phyloP scores from a whole-genome alignment of 2,797 vertebrate genomes.

The Eleutherodactylus coqui region DNA sequence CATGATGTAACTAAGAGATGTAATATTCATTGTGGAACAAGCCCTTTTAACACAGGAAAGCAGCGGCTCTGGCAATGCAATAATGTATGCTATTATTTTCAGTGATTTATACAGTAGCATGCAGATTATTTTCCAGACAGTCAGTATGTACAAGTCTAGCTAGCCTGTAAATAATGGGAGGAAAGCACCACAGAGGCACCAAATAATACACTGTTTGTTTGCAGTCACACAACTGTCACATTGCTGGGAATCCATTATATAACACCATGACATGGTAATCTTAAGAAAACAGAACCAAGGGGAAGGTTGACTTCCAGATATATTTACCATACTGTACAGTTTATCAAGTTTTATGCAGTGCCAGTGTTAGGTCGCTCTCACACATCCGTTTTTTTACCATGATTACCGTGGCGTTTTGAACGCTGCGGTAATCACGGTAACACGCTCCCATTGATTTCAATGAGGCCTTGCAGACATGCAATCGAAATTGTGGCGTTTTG shows the following conservation, averaged over 20 bases:
- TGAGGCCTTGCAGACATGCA: no score
- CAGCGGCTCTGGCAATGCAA: neutral
- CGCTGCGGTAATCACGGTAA: no score
- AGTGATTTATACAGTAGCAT: neutral
- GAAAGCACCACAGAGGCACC: neutral
- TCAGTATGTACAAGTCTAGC: neutral
- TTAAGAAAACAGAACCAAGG: neutral
- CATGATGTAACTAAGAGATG: no score
- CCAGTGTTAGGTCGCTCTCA: no score
- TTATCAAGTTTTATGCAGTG: neutral
- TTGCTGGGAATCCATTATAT: conserved; percentile 17
- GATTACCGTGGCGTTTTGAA: no score
- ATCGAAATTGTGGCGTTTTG: no score
- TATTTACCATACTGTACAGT: neutral
- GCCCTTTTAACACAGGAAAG: no score
- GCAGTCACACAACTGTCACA: conserved; percentile 17
- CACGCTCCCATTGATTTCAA: no score
- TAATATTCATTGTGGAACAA: neutral
- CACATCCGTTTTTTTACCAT: no score
- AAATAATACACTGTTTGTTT: conserved; percentile 7
- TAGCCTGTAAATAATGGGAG: neutral
- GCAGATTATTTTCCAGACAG: conserved; percentile 15
- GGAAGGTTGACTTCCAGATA: neutral
- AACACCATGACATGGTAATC: neutral
- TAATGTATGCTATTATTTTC: neutral